Base-by-base conservation (phyloP, 2,888 invertebrate species). In the Agriopis leucophaearia region DNA sequence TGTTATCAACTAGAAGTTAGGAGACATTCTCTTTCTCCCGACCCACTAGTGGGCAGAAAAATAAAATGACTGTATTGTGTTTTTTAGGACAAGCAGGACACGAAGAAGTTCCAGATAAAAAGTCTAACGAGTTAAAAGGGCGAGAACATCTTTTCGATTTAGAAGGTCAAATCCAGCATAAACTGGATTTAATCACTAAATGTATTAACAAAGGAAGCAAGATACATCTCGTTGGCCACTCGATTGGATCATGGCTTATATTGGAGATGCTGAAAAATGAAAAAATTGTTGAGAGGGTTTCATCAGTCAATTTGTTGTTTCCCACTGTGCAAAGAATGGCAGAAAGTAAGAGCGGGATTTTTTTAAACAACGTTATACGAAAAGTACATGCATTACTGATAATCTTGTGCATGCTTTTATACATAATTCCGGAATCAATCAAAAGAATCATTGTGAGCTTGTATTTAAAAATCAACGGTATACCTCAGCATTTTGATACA, bases 281-380 rank as follows among this genome's bases (percentile, higher is more conserved):
- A 7, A 83, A 90, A 40, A 87, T 97, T 78, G 86, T 94, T 78
- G 79, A 89, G 38, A 94, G 94, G 77, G 84, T 97, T 44, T 87
- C 91, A n/a, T 95, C 96, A 74, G 94, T 95, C 69, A 96, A 96
- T 87, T 89, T 98, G 72, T 88, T 99, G 3, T 98, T 98, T 88
- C 99, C 99, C 1, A 97, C 98, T 0, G 90, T 99, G 50, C 98
- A 99, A 88, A 94, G 95, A 76, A 97, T 99, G 96, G 96, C 96
- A 5, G 94, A 95, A 58, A 96, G 96, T 13, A 95, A 94, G 18
- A 97, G 97, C 87, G 99, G 98, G 13, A 94, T 91, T 82, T 91
- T 95, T 77, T 85, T 97, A n/a, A 96, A 95, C 59, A 95, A 95
- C 64, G 80, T 96, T 65, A 90, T 96, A 40, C 90, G 95, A 80